A percentile compares a stretch with the other conserved stretches of the same genome.
phyloP scores from a whole-genome alignment of 2,888 invertebrate genomes.

The Orthonychiurus folsomi region DNA sequence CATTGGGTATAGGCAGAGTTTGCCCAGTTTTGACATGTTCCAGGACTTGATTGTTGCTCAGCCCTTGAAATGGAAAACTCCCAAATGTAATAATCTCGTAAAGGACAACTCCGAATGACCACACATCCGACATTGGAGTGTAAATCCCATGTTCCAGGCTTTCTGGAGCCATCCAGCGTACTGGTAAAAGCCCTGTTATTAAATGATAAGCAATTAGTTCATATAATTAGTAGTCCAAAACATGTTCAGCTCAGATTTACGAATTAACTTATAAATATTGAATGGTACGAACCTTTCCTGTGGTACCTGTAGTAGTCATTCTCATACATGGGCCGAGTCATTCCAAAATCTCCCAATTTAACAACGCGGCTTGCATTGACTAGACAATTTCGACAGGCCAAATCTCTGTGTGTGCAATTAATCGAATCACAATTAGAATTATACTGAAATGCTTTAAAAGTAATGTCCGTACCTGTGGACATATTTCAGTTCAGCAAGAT shows the following conservation, averaged over 20 bases:
- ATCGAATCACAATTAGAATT: neutral
- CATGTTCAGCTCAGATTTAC: neutral
- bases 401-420: constrained; percentile 54
- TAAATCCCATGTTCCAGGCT: constrained; percentile 72
- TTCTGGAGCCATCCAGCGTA: constrained; percentile 91
- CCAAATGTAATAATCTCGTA: constrained; percentile 82
- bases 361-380: constrained; percentile 63
- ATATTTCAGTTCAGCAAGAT: constrained; percentile 72
- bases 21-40: constrained; percentile 68
- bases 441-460: neutral
- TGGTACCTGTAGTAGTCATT: constrained; percentile 84
- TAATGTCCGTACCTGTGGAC: constrained; percentile 57
- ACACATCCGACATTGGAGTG: constrained; percentile 77
- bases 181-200: constrained; percentile 74
- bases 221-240: constrained; percentile 1
- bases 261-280: constrained; percentile 2
- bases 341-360: constrained; percentile 80
- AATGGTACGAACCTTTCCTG: constrained; percentile 54
- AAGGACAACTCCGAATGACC: constrained; percentile 79
- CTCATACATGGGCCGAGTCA: constrained; percentile 79
- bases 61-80: constrained; percentile 78
- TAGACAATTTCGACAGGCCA: constrained; percentile 69
- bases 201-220: too few species aligned
- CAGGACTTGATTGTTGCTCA: constrained; percentile 75
- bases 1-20: constrained; percentile 63